These are phyloP conservation scores for Philhelius pedissequus DNA, from an alignment of 2,888 invertebrate genomes.

Conservation along the genomic window DNA sequence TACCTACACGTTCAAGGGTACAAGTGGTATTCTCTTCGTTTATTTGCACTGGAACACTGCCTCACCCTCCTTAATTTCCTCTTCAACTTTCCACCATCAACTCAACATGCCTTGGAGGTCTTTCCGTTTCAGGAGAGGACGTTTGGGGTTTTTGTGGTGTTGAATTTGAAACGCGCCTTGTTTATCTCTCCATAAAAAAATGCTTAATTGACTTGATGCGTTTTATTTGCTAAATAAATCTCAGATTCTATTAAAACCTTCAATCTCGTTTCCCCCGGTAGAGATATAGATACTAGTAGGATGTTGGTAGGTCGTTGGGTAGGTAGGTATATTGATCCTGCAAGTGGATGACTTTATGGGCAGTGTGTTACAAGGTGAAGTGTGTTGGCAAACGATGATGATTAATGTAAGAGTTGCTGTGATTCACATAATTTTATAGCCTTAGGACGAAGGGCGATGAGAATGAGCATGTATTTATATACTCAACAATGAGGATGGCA, in stretches of 20 bases:
- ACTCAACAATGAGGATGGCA: not conserved
- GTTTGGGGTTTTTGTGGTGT: conserved; percentile 12
- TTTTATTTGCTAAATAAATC: conserved; percentile 65
- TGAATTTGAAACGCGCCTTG: conserved; percentile 41
- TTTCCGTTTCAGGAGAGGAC: not conserved
- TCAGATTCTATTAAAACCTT: conserved; percentile 29
- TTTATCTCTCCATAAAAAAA: conserved; percentile 63
- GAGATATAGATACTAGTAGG: not conserved
- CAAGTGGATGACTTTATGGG: conserved; percentile 44
- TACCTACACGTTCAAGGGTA: not conserved
- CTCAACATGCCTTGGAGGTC: not conserved
- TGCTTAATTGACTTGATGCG: conserved; percentile 67
- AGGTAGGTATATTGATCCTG: not conserved
- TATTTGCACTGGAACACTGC: conserved; percentile 44
- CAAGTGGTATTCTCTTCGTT: conserved; percentile 24
- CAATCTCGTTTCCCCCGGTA: not conserved
- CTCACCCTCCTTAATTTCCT: too few species aligned
- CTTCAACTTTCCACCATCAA: not conserved
- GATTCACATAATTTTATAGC: conserved; percentile 46
- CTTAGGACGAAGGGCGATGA: too few species aligned
- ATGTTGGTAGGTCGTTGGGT: not conserved
- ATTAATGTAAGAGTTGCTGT: conserved; percentile 35
- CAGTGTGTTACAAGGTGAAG: conserved; percentile 43
- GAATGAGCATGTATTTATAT: conserved; percentile 1
- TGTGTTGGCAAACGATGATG: conserved; percentile 38